Evolutionary conservation across 2,888 invertebrate species (phyloP), one percentile per base, ranked within the genome.

Genomic region (Drosophila antonietae): DNA sequence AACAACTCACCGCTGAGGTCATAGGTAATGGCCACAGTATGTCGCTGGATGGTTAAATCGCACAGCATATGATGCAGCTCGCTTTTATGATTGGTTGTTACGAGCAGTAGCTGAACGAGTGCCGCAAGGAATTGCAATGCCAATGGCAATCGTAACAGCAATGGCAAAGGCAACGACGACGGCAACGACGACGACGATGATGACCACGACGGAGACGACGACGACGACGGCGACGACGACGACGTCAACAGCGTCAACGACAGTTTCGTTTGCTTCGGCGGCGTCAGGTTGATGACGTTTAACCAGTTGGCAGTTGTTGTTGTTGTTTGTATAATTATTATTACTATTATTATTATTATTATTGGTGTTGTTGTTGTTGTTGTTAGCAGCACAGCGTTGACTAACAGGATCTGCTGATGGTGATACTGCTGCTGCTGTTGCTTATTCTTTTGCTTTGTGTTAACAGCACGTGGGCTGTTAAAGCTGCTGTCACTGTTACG

Each of bases 61-160:
- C 91, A 90, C 91, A 91, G 91, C 91, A 91, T 91, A 91, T 90
- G 91, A 91, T 82, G 88, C 79, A 80, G 86, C 80, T 86, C 80
- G 80, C 75, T 82, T 68, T 69, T 74, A 57, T 71, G 75, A 58
- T 79, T 71, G 60, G 77, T 75, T 80, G 73, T 79, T 55, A 80
- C 80, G 76, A 80, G 81, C 63, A 77, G 73, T 33, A 75, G 71
- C 62, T 73, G 77, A 73, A 79, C 62, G 77, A 79, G 70, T 61
- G 74, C 71, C 77, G 74, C 78, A 68, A 80, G 64, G 67, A 81
- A 81, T 75, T 78, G 68, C 68, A 78, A 75, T 58, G 43, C 67
- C 68, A 73, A 73, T 53, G 61, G 56, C 77, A 60, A 71, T 62
- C 71, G 52, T 62, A 65, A 68, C 55, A 67, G 44, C 68, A 67